Evolutionary conservation across 2,113 vertebrate species (phyloP), one percentile per base, ranked within the genome.

Genomic region (Chloebia gouldiae): DNA sequence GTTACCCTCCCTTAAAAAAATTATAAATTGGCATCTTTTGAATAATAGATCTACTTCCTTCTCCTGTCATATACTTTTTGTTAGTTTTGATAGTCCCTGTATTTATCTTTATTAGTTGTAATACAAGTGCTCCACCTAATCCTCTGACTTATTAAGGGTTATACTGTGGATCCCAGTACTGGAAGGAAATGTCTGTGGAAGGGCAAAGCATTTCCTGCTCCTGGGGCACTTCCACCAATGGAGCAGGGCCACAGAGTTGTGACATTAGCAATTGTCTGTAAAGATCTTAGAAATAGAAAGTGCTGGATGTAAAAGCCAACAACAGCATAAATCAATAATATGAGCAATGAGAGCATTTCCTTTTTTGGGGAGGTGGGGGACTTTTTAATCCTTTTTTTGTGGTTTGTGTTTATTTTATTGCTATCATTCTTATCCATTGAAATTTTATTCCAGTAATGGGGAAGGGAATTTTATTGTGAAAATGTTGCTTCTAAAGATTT

Each of bases 161-260:
- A 66, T 39, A 39, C 39, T 39, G 93, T 91, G 39, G 54, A 86
- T 95, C 42, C 71, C 64, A 66, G 33, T 35, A 53, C 6, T 93
- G 86, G 92, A 83, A 94, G 95, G 93, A 96, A 96, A 86, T 3
- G 80, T 81, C 90, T 90, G 92, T 97, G 88, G 68, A 92, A 90
- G 80, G 93, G 69, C 90, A 83, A 79, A 95, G 82, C 68, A 12
- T 83, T 96, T 97, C 95, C 94, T 96, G 92, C 93, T 91, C 2
- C 90, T 44, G 76, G 71, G 87, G 88, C 92, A 88, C 75, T 96
- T 96, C 90, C 94, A 93, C 79, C 92, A 90, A 81, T 92, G 92
- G 75, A 94, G 77, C 79, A n/a, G 69, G 25, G 85, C 31, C 40
- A 27, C 22, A 1, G 60, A 51, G 60, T n/a, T 33, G 4, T 89